These are phyloP conservation scores for Stenodera caucasica DNA, from an alignment of 2,888 invertebrate species.

Conservation along the genomic window DNA sequence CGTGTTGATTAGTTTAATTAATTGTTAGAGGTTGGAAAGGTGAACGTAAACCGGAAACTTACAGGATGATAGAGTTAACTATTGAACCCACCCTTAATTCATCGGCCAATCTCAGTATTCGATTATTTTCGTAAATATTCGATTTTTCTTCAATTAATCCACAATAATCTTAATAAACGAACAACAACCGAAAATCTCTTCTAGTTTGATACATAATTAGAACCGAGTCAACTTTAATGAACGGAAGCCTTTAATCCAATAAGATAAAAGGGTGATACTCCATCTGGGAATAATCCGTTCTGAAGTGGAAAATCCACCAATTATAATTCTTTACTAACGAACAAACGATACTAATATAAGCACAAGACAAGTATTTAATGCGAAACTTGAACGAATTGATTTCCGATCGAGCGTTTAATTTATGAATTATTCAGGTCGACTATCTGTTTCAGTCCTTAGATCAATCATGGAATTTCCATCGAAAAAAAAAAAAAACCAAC, in stretches of 20 bases:
- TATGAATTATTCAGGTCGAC: background rate
- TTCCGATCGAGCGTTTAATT: background rate
- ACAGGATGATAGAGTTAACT: background rate
- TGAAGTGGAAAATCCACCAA: background rate
- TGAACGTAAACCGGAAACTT: background rate
- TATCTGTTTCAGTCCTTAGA: too few species aligned
- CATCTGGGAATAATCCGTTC: slow-evolving; percentile 2
- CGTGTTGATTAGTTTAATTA: background rate
- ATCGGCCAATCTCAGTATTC: background rate
- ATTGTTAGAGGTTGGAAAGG: background rate
- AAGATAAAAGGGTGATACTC: slow-evolving; percentile 5
- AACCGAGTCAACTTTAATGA: background rate
- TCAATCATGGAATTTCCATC: background rate
- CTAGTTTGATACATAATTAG: background rate
- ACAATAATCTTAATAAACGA: too few species aligned
- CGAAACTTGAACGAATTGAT: background rate
- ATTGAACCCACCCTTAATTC: background rate
- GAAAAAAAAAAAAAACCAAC: background rate
- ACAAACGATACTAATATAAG: background rate
- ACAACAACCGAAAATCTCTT: background rate
- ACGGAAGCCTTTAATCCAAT: background rate
- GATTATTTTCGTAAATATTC: too few species aligned
- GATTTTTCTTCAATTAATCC: too few species aligned
- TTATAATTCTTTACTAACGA: background rate
- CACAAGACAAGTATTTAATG: too few species aligned